Evolutionary conservation across 2,888 invertebrate species (phyloP), one percentile per base, ranked within the genome.

Genomic region (Bhutanitis thaidina): DNA sequence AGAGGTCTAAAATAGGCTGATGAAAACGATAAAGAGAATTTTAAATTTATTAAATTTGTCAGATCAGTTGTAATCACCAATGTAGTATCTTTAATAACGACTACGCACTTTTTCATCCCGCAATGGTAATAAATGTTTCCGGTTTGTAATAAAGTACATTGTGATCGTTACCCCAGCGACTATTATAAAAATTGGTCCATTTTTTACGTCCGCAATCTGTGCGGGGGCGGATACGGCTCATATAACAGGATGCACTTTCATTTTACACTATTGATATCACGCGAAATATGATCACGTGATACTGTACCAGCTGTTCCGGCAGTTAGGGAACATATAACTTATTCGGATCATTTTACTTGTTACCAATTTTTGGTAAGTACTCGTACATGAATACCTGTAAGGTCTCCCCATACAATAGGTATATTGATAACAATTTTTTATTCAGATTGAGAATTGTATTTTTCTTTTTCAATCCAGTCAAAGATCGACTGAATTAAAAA

Each of bases 101-200:
- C 61, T 59, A 68, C 66, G 64, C 66, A 64, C 65, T 77, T 75
- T 73, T 77, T 77, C 67, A 68, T 68, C 64, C 65, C 67, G 65
- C 67, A 69, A 69, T 69, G 63, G 77, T 78, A 77, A 87, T 83
- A 87, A 88, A 86, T 78, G 81, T 81, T 83, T 89, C 88, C 88
- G 82, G 85, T 74, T 67, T 57, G 67, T 85, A 84, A 84, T 87
- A 86, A 84, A 85, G 80, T 80, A 75, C 71, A 71, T 75, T 63
- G 61, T 68, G 71, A 74, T 77, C 70, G 74, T 74, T 77, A 77
- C 79, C 74, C 79, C 72, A 62, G 66, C 67, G 46, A 73, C 78
- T 81, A 82, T 88, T 86, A 88, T 82, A 82, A 87, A 83, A 85
- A 87, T 87, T 78, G 79, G 74, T 78, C 74, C 76, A 79, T 87